Conservation (phyloP, 2,888 invertebrate genomes). For the Selenia dentaria region DNA sequence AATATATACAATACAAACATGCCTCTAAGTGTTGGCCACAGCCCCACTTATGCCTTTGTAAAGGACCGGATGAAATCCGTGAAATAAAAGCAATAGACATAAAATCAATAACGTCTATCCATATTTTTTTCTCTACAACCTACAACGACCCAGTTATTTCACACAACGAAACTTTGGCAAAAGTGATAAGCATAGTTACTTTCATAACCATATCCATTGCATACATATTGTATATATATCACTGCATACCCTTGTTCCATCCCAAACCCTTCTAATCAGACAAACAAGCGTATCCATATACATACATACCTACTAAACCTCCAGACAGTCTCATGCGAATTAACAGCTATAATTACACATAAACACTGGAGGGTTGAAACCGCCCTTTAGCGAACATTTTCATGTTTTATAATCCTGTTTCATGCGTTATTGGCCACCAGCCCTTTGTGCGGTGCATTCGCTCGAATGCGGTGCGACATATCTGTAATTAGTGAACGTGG, state of each 20-base stretch:
- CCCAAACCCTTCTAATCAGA: conserved; percentile 1
- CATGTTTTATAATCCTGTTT: conserved; percentile 82
- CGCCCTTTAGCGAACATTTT: conserved; percentile 74
- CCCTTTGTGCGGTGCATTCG: conserved; percentile 62
- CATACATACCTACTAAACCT: conserved; percentile 1
- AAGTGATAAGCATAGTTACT: no score
- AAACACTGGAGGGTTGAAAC: conserved; percentile 54
- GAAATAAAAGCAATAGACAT: no score
- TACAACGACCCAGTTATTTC: no score
- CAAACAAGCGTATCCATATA: conserved; percentile 1
- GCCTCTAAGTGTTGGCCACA: no score
- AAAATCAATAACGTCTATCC: no score
- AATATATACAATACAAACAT: no score
- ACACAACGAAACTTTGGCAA: no score
- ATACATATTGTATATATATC: no score
- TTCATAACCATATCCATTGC: no score
- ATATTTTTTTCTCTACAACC: no score
- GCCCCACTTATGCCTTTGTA: no score
- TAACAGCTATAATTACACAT: conserved; percentile 77
- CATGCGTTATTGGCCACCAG: conserved; percentile 78
- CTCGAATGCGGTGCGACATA: conserved; percentile 46
- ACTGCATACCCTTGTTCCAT: background rate
- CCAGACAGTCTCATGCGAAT: conserved; percentile 48
- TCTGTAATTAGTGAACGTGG: background rate
- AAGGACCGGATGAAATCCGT: no score